Evolutionary conservation across 2,797 vertebrate species (phyloP).

Genomic region (Rhinichthys osculus): DNA sequence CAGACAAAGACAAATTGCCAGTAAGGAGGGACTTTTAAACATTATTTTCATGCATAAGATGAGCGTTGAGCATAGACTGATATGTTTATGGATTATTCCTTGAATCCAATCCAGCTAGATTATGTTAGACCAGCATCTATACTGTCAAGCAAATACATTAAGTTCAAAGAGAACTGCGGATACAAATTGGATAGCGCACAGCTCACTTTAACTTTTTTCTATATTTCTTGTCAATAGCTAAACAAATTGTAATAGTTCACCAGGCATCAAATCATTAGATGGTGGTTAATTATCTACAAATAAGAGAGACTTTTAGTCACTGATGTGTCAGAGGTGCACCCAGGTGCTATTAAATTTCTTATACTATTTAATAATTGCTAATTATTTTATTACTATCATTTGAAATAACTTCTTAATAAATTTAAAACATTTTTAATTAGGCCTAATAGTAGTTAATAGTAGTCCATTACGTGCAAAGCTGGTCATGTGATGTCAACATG

Average conservation of each 20-base stretch:
- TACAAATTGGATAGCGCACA: neutral
- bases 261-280: neutral
- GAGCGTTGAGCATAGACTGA: neutral
- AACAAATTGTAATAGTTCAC: neutral
- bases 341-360: neutral
- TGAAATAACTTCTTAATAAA: neutral
- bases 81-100: neutral
- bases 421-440: neutral
- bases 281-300: slow-evolving; percentile 14
- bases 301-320: neutral
- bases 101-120: neutral
- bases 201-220: neutral
- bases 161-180: neutral
- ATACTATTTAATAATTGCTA: neutral
- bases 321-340: neutral
- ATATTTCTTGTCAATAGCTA: slow-evolving; percentile 9
- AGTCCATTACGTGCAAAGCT: neutral
- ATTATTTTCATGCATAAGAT: neutral
- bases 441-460: neutral
- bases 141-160: neutral
- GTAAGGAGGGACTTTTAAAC: slow-evolving; percentile 6
- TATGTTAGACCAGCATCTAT: neutral
- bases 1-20: neutral
- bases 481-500: neutral
- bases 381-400: neutral